Evolutionary conservation across 2,888 invertebrate species (phyloP), one percentile per base, ranked within the genome.

Genomic region (Chironomus riparius): DNA sequence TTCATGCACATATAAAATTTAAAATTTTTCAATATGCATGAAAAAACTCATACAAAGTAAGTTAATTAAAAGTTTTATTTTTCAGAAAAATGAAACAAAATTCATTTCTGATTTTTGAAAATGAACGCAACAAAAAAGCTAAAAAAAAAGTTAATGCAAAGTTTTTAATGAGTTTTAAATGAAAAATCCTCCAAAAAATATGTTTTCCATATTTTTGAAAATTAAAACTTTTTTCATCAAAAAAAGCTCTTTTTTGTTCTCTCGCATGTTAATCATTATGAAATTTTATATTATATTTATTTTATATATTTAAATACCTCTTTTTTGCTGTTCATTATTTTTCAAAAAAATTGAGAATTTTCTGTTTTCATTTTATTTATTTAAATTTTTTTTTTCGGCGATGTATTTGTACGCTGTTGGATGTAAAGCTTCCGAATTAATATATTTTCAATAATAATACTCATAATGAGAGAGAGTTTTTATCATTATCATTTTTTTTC

Each of bases 341-440:
- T 56, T 56, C 56, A 56, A 18, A 18, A 56, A 56, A 38, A n/a
- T 28, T 56, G 15, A 56, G 56, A 56, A 6, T 15, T 18, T 56
- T 56, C 7, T 50, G n/a, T 56, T 56, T 18, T 56, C 56, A 56
- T 56, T 18, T 56, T 56, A 56, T 56, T 56, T 38, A 24, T 65
- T 65, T 65, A 2, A 21, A 22, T 65, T 24, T 24, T 22, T 62
- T 62, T 62, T 21, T 65, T 21, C 18, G 22, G 65, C 2, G 12
- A 65, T 65, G 65, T 38, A 65, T 18, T 65, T 21, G 13, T 65
- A 10, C 13, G 18, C 21, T 65, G 62, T 22, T 15, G 56, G 50
- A 50, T 71, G 71, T 71, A 71, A 71, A 71, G 28, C 71, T 71
- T 73, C 61, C 24, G 72, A 61, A 50, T 50, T 62, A 62, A 73